Conservation (phyloP, 2,113 vertebrate species). For the Zapornia atra region DNA sequence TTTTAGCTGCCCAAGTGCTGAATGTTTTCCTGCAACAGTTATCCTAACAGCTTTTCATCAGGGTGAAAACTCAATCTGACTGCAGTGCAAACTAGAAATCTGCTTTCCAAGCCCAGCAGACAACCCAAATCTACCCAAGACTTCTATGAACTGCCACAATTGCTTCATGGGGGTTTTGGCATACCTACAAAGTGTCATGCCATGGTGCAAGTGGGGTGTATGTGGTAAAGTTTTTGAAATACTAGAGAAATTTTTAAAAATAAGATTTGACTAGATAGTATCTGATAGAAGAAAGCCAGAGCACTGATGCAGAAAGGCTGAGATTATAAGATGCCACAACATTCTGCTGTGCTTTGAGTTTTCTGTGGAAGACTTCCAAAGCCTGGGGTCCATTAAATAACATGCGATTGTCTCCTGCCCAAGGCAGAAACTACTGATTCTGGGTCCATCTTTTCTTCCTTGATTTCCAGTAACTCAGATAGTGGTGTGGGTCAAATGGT, state of each 20-base stretch:
- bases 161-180: neutral
- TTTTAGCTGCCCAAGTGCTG: neutral
- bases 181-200: neutral
- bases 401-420: slow-evolving; percentile 2
- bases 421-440: neutral
- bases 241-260: neutral
- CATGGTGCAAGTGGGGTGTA: neutral
- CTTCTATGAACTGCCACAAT: neutral
- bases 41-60: neutral
- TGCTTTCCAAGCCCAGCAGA: neutral
- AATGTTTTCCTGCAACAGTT: neutral
- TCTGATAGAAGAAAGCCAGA: neutral
- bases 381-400: neutral
- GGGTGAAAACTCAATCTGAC: neutral
- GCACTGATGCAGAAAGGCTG: neutral
- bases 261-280: neutral
- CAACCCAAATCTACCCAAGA: neutral
- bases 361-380: slow-evolving; percentile 6
- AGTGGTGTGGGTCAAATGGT: neutral
- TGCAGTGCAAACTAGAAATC: neutral
- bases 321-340: neutral
- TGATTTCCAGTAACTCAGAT: neutral
- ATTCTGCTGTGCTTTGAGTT: neutral
- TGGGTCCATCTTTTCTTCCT: neutral
- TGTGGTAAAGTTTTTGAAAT: neutral